Evolutionary conservation across 2,888 invertebrate genomes (phyloP).

Genomic region (Drosophila sordidapex): DNA sequence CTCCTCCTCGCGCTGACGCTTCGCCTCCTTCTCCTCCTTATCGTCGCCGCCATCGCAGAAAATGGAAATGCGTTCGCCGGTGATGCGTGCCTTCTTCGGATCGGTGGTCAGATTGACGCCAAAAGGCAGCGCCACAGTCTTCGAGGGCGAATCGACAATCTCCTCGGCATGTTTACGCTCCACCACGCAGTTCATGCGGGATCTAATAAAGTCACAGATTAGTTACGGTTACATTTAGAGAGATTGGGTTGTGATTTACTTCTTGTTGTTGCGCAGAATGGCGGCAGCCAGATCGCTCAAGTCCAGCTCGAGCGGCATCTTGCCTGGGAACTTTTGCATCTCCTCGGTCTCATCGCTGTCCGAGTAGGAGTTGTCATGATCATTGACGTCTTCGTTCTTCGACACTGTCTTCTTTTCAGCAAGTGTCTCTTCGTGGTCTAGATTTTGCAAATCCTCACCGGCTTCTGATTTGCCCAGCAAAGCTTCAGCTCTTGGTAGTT

Average conservation of each 20-base stretch:
- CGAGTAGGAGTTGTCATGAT: conserved; percentile 84
- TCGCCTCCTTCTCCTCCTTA: conserved; percentile 70
- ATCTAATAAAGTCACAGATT: conserved; percentile 84
- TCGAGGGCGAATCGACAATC: conserved; percentile 90
- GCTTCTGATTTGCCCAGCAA: conserved; percentile 84
- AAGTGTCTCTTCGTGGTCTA: conserved; percentile 78
- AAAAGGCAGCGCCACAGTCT: conserved; percentile 88
- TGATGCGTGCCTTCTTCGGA: conserved; percentile 89
- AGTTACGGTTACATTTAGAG: neutral
- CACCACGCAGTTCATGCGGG: conserved; percentile 95
- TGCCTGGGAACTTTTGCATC: conserved; percentile 87
- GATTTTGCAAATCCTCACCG: conserved; percentile 80
- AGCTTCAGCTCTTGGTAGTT: conserved; percentile 85
- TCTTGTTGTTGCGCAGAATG: conserved; percentile 89
- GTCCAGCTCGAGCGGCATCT: conserved; percentile 92
- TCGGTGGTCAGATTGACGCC: conserved; percentile 90
- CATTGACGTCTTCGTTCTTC: conserved; percentile 68
- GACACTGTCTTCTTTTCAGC: conserved; percentile 70
- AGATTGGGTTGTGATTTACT: conserved; percentile 82
- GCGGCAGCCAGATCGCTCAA: conserved; percentile 93
- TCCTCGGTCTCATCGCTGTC: conserved; percentile 87
- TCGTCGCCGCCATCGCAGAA: conserved; percentile 92
- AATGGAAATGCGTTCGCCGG: conserved; percentile 94
- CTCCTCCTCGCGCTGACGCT: conserved; percentile 78
- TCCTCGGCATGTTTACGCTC: conserved; percentile 94